Conservation (phyloP, 2,888 invertebrate species). For the Caenorhabditis macrosperma region DNA sequence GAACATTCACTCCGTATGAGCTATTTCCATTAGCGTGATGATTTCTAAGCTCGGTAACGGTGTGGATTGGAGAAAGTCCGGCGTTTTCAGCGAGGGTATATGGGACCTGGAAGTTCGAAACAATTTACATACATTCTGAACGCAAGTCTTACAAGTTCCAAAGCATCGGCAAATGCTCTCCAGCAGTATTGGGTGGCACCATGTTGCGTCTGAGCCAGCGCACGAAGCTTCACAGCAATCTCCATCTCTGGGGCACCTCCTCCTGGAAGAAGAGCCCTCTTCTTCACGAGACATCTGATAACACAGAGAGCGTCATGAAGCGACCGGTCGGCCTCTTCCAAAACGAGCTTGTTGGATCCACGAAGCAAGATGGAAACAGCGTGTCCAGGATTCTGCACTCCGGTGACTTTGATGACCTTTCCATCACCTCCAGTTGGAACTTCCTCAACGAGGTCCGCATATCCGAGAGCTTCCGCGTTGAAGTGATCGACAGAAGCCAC, state of each 20-base stretch:
- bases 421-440: constrained; percentile 88
- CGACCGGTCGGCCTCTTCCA: constrained; percentile 92
- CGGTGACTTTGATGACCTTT: constrained; percentile 93
- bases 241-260: constrained; percentile 99
- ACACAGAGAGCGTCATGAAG: constrained; percentile 94
- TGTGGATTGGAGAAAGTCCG: constrained; percentile 93
- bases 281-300: constrained; percentile 95
- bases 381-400: constrained; percentile 89
- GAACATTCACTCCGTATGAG: constrained; percentile 94
- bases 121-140: too few species aligned
- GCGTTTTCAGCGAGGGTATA: constrained; percentile 93
- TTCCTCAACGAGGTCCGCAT: constrained; percentile 95
- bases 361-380: constrained; percentile 94
- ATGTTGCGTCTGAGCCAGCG: constrained; percentile 87
- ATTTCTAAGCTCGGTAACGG: constrained; percentile 95
- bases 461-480: constrained; percentile 90
- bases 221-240: constrained; percentile 89
- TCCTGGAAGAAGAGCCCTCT: constrained; percentile 85
- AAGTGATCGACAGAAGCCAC: constrained; percentile 99
- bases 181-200: constrained; percentile 96
- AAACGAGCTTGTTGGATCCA: constrained; percentile 90
- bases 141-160: constrained; percentile 86
- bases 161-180: constrained; percentile 93
- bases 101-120: constrained; percentile 88
- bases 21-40: constrained; percentile 91